These are phyloP conservation scores for Macrotrachela quadricornifera DNA, from an alignment of 1,140 invertebrate species.

Conservation along the genomic window DNA sequence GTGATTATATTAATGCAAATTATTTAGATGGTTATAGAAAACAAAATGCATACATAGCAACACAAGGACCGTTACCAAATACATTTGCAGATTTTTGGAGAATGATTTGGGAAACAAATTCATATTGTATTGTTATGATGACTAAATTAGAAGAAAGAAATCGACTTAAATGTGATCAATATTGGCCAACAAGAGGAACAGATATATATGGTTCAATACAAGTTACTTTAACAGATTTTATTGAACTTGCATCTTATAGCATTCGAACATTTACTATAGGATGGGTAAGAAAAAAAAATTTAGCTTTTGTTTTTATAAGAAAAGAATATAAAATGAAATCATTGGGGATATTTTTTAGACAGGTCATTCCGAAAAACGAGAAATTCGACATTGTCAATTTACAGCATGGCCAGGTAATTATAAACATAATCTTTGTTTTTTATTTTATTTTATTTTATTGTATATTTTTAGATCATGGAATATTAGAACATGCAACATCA, in stretches of 20 bases:
- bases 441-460: too few relatives aligned
- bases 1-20: slow-evolving; percentile 89
- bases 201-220: slow-evolving; percentile 90
- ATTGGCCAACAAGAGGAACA: slow-evolving; percentile 75
- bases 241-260: slow-evolving; percentile 88
- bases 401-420: slow-evolving; percentile 66
- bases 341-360: background rate
- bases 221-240: slow-evolving; percentile 56
- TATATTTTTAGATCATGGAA: slow-evolving; percentile 55
- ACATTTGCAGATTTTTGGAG: slow-evolving; percentile 57
- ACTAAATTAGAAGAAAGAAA: slow-evolving; percentile 30
- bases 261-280: slow-evolving; percentile 82
- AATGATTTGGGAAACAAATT: slow-evolving; percentile 59
- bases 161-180: slow-evolving; percentile 59
- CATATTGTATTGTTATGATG: slow-evolving; percentile 54
- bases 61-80: slow-evolving; percentile 55
- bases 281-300: slow-evolving; percentile 20
- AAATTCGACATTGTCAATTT: slow-evolving; percentile 94
- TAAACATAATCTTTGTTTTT: too few relatives aligned
- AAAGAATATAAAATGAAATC: background rate
- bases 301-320: too few relatives aligned
- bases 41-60: slow-evolving; percentile 82
- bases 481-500: slow-evolving; percentile 89
- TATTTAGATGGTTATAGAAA: slow-evolving; percentile 52
- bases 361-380: slow-evolving; percentile 37